phyloP scores from a whole-genome alignment of 1,140 invertebrate species.

The Teleopsis dalmanni region DNA sequence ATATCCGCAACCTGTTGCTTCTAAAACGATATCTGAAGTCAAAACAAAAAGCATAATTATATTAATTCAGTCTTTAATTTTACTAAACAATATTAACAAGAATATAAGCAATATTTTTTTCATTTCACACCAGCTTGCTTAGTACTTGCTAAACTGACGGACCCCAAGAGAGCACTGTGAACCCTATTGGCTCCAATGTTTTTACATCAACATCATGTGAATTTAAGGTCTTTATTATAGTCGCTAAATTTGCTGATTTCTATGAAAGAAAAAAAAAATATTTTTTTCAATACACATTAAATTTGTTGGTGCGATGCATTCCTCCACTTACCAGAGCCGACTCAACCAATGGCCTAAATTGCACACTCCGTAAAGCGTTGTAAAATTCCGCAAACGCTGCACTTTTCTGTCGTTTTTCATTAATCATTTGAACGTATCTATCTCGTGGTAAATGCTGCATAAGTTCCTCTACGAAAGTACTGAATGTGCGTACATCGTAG shows the following conservation, averaged over 20 bases:
- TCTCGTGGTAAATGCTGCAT: conserved; percentile 27
- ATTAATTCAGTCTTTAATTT: too few relatives aligned
- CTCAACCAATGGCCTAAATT: conserved; percentile 24
- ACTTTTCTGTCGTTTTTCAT: conserved; percentile 21
- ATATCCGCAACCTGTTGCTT: too few relatives aligned
- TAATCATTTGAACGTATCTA: conserved; percentile 25
- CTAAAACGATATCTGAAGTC: too few relatives aligned
- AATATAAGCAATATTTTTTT: too few relatives aligned
- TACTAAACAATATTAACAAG: too few relatives aligned
- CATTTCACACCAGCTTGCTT: too few relatives aligned
- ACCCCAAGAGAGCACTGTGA: conserved; percentile 35
- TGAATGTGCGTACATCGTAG: conserved; percentile 17
- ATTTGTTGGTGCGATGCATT: neutral
- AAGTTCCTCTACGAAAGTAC: conserved; percentile 24
- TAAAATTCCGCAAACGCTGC: conserved; percentile 30
- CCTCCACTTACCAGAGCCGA: conserved; percentile 24
- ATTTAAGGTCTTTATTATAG: conserved; percentile 20
- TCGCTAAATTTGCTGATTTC: conserved; percentile 21
- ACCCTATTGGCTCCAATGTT: conserved; percentile 24
- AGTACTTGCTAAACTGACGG: too few relatives aligned
- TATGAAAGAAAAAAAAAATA: conserved; percentile 6
- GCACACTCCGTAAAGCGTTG: conserved; percentile 22
- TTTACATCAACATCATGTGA: conserved; percentile 24
- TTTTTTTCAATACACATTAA: neutral
- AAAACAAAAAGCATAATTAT: too few relatives aligned